A percentile compares a stretch with the other conserved stretches of the same genome.
These are phyloP conservation scores for Loriculus beryllinus DNA, from an alignment of 2,797 vertebrate species.

Conservation along the genomic window DNA sequence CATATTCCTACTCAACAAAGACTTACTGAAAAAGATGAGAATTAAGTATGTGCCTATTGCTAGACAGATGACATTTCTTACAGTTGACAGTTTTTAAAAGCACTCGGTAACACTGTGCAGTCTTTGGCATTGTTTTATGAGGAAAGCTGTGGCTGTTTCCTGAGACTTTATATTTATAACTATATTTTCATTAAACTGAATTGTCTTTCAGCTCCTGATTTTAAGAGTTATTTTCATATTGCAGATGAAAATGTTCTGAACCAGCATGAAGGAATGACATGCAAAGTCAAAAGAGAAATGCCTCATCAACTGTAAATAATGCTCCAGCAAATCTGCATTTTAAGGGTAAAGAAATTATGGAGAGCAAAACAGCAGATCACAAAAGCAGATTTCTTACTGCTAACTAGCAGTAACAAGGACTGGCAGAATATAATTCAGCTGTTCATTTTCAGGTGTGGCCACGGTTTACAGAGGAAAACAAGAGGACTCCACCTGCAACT, in stretches of 20 bases:
- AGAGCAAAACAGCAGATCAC: background rate
- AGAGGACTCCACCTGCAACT: background rate
- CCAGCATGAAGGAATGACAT: background rate
- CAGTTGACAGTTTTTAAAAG: background rate
- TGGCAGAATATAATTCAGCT: background rate
- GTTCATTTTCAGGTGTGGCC: background rate
- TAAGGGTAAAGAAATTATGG: background rate
- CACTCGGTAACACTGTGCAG: background rate
- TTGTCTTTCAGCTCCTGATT: background rate
- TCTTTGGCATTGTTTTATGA: background rate
- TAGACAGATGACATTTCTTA: background rate
- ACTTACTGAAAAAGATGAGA: background rate
- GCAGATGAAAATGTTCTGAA: constrained; percentile 7
- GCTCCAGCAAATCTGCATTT: background rate
- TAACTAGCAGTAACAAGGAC: background rate
- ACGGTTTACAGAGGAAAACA: background rate
- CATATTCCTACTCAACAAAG: background rate
- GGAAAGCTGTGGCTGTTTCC: background rate
- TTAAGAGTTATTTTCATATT: background rate
- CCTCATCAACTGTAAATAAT: background rate
- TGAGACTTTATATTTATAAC: background rate
- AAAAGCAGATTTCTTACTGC: background rate
- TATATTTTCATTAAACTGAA: constrained; percentile 4
- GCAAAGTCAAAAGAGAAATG: background rate
- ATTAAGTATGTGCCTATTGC: background rate